Evolutionary conservation across 2,888 invertebrate genomes (phyloP).

Genomic region (Torymus tubicola): DNA sequence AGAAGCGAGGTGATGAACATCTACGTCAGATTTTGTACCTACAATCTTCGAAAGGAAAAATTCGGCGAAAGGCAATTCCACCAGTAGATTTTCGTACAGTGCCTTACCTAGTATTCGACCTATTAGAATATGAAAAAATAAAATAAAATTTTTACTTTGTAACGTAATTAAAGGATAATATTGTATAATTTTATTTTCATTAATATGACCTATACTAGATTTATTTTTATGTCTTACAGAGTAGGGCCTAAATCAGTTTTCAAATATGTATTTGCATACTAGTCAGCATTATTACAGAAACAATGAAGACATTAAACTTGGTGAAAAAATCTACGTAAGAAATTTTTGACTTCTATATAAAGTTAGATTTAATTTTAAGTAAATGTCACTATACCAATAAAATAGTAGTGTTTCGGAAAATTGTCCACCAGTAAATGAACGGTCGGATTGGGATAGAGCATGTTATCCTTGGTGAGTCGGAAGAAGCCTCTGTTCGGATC

Average conservation of each 20-base stretch:
- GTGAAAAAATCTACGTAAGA: too few species aligned
- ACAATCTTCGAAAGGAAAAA: conserved; percentile 95
- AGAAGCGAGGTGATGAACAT: conserved; percentile 94
- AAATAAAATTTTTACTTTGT: not conserved
- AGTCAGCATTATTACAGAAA: too few species aligned
- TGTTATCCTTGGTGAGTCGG: conserved; percentile 90
- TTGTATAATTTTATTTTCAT: too few species aligned
- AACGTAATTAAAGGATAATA: too few species aligned
- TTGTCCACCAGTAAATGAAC: conserved; percentile 91
- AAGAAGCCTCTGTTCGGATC: conserved; percentile 98
- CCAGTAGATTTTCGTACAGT: conserved; percentile 94
- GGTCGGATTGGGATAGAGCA: conserved; percentile 97
- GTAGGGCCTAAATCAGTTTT: too few species aligned
- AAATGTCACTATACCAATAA: conserved; percentile 74
- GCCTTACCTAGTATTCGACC: conserved; percentile 97
- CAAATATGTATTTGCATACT: too few species aligned
- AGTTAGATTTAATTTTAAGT: not conserved
- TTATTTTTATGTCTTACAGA: too few species aligned
- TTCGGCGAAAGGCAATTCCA: conserved; percentile 96
- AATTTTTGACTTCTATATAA: too few species aligned
- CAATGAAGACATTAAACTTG: too few species aligned
- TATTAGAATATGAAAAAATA: conserved; percentile 77
- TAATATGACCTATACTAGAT: too few species aligned
- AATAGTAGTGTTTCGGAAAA: conserved; percentile 93
- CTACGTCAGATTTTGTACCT: conserved; percentile 86